A percentile compares a stretch with the other conserved stretches of the same genome.
phyloP scores from a whole-genome alignment of 1,140 invertebrate genomes.

The Orussus abietinus region DNA sequence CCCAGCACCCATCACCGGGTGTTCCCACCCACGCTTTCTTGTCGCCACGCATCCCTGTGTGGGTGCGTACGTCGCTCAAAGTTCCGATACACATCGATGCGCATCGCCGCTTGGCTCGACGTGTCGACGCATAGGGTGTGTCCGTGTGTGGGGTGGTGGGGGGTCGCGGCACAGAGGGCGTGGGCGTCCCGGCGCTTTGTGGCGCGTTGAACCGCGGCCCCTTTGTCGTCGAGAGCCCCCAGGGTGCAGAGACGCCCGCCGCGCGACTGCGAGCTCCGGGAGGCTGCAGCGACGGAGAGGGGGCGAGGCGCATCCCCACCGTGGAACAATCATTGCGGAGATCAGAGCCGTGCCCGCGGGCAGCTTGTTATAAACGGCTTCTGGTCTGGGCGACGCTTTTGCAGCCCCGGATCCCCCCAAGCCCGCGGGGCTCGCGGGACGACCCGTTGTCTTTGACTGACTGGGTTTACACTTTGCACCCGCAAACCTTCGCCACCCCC shows the following conservation, averaged over 20 bases:
- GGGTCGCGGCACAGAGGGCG: slow-evolving; percentile 28
- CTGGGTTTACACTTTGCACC: slow-evolving; percentile 22
- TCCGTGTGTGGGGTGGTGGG: slow-evolving; percentile 7
- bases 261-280: slow-evolving; percentile 13
- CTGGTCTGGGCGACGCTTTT: slow-evolving; percentile 5
- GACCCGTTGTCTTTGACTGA: slow-evolving; percentile 19
- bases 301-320: slow-evolving; percentile 13
- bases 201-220: slow-evolving; percentile 50
- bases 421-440: slow-evolving; percentile 14
- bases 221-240: slow-evolving; percentile 39
- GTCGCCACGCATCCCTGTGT: too few species aligned
- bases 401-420: background rate
- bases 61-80: too few species aligned
- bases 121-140: background rate
- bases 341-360: slow-evolving; percentile 39
- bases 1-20: too few species aligned
- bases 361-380: slow-evolving; percentile 45
- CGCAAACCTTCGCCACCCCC: slow-evolving; percentile 14
- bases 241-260: slow-evolving; percentile 30
- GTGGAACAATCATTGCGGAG: slow-evolving; percentile 44
- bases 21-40: too few species aligned
- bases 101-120: background rate
- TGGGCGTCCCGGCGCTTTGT: slow-evolving; percentile 49
- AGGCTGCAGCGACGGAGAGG: slow-evolving; percentile 2
- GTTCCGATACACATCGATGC: background rate